phyloP scores from a whole-genome alignment of 2,113 vertebrate species.

The Melanerpes aurifrons region DNA sequence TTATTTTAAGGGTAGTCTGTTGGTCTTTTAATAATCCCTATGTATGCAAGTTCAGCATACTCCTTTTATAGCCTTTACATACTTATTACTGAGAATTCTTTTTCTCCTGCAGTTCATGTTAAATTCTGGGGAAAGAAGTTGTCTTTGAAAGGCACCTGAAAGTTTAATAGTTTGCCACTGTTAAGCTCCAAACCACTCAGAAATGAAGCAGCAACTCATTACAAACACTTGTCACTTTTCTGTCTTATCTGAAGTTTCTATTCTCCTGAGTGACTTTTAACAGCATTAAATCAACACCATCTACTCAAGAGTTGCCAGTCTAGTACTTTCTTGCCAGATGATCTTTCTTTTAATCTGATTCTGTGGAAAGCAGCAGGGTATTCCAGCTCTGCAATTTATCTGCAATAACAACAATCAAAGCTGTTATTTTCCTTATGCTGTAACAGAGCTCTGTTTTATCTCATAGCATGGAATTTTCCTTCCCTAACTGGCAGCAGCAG shows the following conservation, averaged over 20 bases:
- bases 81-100: not conserved
- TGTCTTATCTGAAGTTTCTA: constrained; percentile 45
- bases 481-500: not conserved
- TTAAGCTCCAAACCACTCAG: constrained; percentile 7
- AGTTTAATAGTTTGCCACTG: constrained; percentile 15
- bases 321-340: constrained; percentile 36
- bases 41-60: not conserved
- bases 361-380: constrained; percentile 19
- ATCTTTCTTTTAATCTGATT: constrained; percentile 57
- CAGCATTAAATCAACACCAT: constrained; percentile 44
- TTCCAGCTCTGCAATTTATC: constrained; percentile 10
- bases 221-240: not conserved
- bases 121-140: not conserved
- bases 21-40: not conserved
- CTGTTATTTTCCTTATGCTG: constrained; percentile 1
- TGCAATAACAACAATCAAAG: constrained; percentile 20
- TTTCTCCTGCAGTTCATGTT: not conserved
- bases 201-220: constrained; percentile 50
- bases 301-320: constrained; percentile 4
- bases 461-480: constrained; percentile 7
- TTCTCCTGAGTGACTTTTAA: constrained; percentile 43
- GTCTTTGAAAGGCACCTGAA: not conserved
- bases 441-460: constrained; percentile 20
- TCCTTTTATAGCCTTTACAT: not conserved
- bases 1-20: not conserved